phyloP scores from a whole-genome alignment of 2,797 vertebrate species.

The Sebastes wilsoni region DNA sequence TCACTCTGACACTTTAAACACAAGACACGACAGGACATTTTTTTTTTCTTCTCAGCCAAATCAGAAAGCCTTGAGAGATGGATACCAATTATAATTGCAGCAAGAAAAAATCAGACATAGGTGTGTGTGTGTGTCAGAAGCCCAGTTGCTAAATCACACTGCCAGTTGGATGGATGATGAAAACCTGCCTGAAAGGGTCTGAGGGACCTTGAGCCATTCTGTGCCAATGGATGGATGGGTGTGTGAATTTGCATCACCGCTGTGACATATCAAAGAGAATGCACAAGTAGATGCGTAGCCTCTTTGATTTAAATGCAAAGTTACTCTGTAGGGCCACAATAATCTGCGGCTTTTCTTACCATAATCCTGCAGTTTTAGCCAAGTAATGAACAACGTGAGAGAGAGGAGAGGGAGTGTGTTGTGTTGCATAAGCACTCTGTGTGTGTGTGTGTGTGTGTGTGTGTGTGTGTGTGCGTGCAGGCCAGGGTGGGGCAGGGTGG shows the following conservation, averaged over 20 bases:
- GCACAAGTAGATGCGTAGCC: slow-evolving; percentile 52
- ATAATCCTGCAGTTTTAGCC: slow-evolving; percentile 74
- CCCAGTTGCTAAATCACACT: slow-evolving; percentile 59
- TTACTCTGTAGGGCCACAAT: slow-evolving; percentile 57
- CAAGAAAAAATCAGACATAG: slow-evolving; percentile 44
- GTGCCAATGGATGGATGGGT: slow-evolving; percentile 55
- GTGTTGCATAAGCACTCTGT: slow-evolving; percentile 62
- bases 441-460: neutral
- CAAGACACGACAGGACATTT: slow-evolving; percentile 63
- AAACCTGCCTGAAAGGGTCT: slow-evolving; percentile 58
- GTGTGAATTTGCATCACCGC: slow-evolving; percentile 71
- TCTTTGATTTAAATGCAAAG: slow-evolving; percentile 71
- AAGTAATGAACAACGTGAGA: slow-evolving; percentile 72
- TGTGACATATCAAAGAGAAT: slow-evolving; percentile 77
- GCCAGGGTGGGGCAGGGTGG: slow-evolving; percentile 48
- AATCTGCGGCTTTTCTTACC: slow-evolving; percentile 71
- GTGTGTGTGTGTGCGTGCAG: neutral
- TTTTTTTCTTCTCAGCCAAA: slow-evolving; percentile 62
- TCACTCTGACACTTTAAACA: slow-evolving; percentile 73
- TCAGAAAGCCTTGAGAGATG: slow-evolving; percentile 51
- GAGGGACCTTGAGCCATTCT: slow-evolving; percentile 58
- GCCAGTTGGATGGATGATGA: slow-evolving; percentile 59
- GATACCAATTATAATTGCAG: slow-evolving; percentile 62
- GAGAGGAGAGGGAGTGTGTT: slow-evolving; percentile 30
- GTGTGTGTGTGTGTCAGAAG: slow-evolving; percentile 58